Evolutionary conservation across 2,888 invertebrate genomes (phyloP), one percentile per base, ranked within the genome.

Genomic region (Glomeris marginata): DNA sequence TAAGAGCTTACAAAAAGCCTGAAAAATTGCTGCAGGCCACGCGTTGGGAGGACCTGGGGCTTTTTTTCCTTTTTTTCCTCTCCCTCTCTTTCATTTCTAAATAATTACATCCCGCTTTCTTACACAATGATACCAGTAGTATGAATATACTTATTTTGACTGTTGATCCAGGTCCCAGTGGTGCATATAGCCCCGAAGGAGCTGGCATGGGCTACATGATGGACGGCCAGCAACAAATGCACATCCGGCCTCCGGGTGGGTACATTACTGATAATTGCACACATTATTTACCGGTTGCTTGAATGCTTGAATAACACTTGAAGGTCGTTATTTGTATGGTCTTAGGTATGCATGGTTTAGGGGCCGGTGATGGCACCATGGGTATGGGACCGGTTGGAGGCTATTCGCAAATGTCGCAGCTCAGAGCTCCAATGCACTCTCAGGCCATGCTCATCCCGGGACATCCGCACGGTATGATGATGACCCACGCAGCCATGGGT

Each of bases 181-280:
- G 87, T 64, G 84, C 84, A 59, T 94, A 94, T 76, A 91, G 91
- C 73, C 92, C 92, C 61, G 94, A 94, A 70, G 88, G 86, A 64
- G 80, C 84, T 68, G 88, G 88, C 80, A 88, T 91, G 71, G 90
- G 91, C 72, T 92, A 92, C 85, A 91, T 92, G 88, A 69, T 69
- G 69, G 92, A 94, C 74, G 65, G 66, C 52, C 87, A 88, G 74
- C 77, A 78, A 65, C 87, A 87, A 74, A 90, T 90, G 88, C 87
- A 88, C 84, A 88, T 88, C 76, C 82, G 88, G 76, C 85, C 88
- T 66, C 87, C 88, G 60, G 60, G 59, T 59, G 60, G 60, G 59
- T 59, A 53, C 52, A 55, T 41, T 38, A 20, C 37, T 5, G 8
- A 46, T 36, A 46, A 37, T 28, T 37, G 20, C 13, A 37, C 21